Evolutionary conservation across 1,140 invertebrate species (phyloP).

Genomic region (Drosophila dunni): DNA sequence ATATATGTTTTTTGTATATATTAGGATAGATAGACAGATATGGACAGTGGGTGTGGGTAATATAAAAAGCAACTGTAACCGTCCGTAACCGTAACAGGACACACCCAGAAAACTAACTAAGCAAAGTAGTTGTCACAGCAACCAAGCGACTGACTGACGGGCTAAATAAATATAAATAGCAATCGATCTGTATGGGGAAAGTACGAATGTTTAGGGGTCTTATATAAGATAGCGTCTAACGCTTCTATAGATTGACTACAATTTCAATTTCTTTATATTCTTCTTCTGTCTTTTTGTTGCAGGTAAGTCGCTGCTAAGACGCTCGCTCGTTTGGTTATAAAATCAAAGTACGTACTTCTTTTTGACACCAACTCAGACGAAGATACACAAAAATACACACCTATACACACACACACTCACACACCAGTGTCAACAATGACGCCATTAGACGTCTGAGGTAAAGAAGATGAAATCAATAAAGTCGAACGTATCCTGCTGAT

Average conservation of each 20-base stretch:
- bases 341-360: slow-evolving; percentile 80
- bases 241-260: slow-evolving; percentile 64
- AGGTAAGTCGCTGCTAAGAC: slow-evolving; percentile 65
- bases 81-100: slow-evolving; percentile 30
- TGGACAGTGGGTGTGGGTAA: slow-evolving; percentile 10
- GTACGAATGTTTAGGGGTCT: neutral
- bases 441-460: slow-evolving; percentile 36
- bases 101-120: slow-evolving; percentile 47
- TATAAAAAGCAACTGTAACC: slow-evolving; percentile 36
- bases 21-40: slow-evolving; percentile 11
- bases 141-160: slow-evolving; percentile 50
- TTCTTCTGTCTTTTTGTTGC: slow-evolving; percentile 42
- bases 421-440: slow-evolving; percentile 37
- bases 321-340: slow-evolving; percentile 71
- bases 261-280: slow-evolving; percentile 71
- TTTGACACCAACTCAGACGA: slow-evolving; percentile 38
- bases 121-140: slow-evolving; percentile 72
- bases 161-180: slow-evolving; percentile 70
- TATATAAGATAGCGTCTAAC: slow-evolving; percentile 11
- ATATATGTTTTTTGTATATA: slow-evolving; percentile 1
- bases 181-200: slow-evolving; percentile 1
- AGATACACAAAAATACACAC: slow-evolving; percentile 20
- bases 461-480: slow-evolving; percentile 76
- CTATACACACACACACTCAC: slow-evolving; percentile 26
- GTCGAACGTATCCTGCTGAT: slow-evolving; percentile 79